Evolutionary conservation across 53 echinoderm and acorn worm species (phyloP).

Genomic region (Holothuria leucospilota): DNA sequence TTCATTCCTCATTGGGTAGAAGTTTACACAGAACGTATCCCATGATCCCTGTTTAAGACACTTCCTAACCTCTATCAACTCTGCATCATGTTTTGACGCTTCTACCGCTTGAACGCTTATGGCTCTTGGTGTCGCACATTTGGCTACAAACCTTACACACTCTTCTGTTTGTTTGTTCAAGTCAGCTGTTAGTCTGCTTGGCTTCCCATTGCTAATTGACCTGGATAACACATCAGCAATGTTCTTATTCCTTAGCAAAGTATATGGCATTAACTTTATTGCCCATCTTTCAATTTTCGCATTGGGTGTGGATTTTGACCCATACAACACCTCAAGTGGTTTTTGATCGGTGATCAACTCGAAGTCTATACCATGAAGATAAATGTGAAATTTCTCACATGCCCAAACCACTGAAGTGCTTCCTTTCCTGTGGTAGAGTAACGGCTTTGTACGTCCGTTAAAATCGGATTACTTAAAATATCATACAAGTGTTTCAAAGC

Average conservation of each 20-base stretch:
- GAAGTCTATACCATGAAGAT: conserved; percentile 60
- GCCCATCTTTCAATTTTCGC: conserved; percentile 50
- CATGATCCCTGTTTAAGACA: conserved; percentile 8
- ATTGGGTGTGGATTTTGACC: conserved; percentile 50
- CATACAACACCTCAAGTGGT: conserved; percentile 58
- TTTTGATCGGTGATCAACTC: conserved; percentile 55
- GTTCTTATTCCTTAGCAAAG: conserved; percentile 1
- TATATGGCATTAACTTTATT: conserved; percentile 44
- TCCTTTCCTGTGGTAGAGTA: conserved; percentile 64
- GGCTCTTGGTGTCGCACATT: conserved; percentile 8
- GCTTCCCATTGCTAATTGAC: not conserved
- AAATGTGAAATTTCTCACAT: conserved; percentile 57
- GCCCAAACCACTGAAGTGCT: conserved; percentile 60
- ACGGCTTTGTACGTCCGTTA: conserved; percentile 17
- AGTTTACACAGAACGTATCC: conserved; percentile 3
- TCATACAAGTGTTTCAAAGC: no score
- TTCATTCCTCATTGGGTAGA: conserved; percentile 29
- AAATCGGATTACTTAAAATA: no score
- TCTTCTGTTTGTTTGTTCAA: no score
- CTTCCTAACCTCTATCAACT: conserved; percentile 38
- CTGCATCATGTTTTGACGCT: conserved; percentile 38
- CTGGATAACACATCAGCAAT: conserved; percentile 50
- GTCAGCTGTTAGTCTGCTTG: not conserved
- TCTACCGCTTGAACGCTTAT: conserved; percentile 38
- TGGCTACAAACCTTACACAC: conserved; percentile 24